Evolutionary conservation across 2,797 vertebrate species (phyloP).

Genomic region (Mus minutoides): DNA sequence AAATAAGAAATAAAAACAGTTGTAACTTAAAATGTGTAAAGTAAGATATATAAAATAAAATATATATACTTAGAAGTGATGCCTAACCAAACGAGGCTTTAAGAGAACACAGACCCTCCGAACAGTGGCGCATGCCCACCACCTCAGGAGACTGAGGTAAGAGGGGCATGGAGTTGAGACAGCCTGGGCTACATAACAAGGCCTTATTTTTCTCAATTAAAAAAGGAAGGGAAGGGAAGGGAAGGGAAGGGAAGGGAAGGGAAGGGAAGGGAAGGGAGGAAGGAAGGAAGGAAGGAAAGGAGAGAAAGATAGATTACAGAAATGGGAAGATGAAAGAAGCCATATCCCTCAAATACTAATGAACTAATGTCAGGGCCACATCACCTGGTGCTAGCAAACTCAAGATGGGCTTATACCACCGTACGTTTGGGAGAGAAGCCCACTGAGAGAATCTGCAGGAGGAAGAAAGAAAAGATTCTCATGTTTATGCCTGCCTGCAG

Average conservation of each 20-base stretch:
- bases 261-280: neutral
- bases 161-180: neutral
- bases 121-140: neutral
- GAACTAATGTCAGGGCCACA: neutral
- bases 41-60: neutral
- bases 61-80: neutral
- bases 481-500: neutral
- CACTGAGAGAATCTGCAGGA: neutral
- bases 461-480: neutral
- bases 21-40: slow-evolving; percentile 22
- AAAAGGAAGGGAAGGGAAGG: neutral
- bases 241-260: neutral
- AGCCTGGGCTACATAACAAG: neutral
- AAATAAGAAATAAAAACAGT: neutral
- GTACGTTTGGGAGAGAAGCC: neutral
- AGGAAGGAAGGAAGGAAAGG: neutral
- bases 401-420: neutral
- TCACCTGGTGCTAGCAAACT: neutral
- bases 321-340: neutral
- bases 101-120: neutral
- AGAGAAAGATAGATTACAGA: neutral
- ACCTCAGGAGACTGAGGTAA: neutral
- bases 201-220: neutral
- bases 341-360: neutral
- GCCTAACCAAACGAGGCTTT: slow-evolving; percentile 6